Base-by-base conservation (phyloP, 2,113 vertebrate species). In the cattle (Bos taurus) region DNA sequence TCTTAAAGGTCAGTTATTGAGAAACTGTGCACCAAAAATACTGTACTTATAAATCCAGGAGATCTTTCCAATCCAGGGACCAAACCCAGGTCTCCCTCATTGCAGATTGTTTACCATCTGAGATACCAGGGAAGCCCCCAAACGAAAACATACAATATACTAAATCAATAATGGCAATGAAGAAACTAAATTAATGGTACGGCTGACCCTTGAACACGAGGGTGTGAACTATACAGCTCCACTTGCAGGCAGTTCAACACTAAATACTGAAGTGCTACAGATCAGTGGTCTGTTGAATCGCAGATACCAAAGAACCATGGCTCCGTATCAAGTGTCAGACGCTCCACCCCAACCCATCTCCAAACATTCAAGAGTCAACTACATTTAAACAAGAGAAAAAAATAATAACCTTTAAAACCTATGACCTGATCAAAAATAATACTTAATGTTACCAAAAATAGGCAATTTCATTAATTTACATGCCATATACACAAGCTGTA, bases 341-440 rank as follows among this genome's bases (percentile, higher is more conserved):
- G 50, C 21, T 54, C 50, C 56, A 83, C 12, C 50, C 81, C 21
- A 23, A 33, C 48, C 48, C 48, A 33, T 11, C 46, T 80, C 26
- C 9, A 89, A 94, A 4, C 11, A 23, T 83, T 83, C 33, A 83
- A 83, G 21, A n/a, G 81, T 83, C 50, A 83, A 56, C 81, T 56
- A n/a, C 26, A 36, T 56, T 83, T 83, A 83, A 83, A 83, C 50
- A 50, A 30, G 7, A 60, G 80, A 94, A 94, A 94, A 88, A 95
- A 89, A 81, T 3, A 90, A 28, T 26, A 88, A 90, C 40, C 77
- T 71, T 85, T 81, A 71, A 94, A 94, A 83, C 57, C 48, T 57
- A 33, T 92, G 43, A 88, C 46, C 25, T 36, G 46, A 40, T 87
- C 60, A 91, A 95, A 95, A 93, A 87, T 94, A 92, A 93, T 59